These are phyloP conservation scores for Tineola bisselliella DNA, from an alignment of 2,888 invertebrate species.

Conservation along the genomic window DNA sequence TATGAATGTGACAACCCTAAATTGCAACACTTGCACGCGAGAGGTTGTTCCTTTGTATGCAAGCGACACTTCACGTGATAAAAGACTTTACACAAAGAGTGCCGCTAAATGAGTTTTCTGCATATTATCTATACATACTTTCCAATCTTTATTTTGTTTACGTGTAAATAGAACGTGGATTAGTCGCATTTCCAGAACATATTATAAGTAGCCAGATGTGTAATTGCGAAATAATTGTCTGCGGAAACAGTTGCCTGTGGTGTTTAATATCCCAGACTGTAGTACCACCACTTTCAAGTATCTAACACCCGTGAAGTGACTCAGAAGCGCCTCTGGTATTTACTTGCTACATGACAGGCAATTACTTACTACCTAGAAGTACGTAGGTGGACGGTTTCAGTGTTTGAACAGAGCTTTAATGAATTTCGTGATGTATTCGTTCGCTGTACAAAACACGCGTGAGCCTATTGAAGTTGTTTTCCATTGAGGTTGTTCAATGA, in stretches of 20 bases:
- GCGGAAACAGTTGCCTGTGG: no score
- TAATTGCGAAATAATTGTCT: not conserved
- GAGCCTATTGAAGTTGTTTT: not conserved
- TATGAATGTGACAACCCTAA: not conserved
- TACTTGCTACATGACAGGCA: no score
- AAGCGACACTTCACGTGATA: not conserved
- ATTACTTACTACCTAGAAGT: no score
- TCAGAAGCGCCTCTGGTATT: no score
- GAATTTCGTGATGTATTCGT: not conserved
- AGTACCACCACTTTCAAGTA: no score
- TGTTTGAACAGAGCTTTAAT: not conserved
- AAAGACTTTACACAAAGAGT: not conserved
- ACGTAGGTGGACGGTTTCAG: not conserved
- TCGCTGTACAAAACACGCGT: not conserved
- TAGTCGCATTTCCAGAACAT: no score
- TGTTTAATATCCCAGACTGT: no score
- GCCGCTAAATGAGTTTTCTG: not conserved
- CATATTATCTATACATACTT: not conserved
- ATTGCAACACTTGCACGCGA: not conserved
- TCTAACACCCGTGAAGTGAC: no score
- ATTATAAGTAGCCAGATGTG: no score
- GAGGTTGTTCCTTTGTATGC: not conserved
- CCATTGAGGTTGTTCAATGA: not conserved
- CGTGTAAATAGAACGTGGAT: no score
- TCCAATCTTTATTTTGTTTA: no score